These are phyloP conservation scores for Calliopsis andreniformis DNA, from an alignment of 1,140 invertebrate species.

Conservation along the genomic window DNA sequence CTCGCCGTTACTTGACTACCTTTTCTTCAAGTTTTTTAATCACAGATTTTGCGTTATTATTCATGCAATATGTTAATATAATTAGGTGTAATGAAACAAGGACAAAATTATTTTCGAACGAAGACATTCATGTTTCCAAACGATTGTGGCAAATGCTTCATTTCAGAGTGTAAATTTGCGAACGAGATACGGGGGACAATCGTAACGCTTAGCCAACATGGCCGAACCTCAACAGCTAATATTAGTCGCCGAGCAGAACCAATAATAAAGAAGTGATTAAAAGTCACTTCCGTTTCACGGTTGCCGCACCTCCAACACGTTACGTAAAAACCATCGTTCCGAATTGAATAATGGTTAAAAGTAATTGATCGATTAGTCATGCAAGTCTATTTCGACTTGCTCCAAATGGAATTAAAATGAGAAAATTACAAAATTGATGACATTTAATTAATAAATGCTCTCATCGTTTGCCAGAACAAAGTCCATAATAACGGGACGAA, in stretches of 20 bases:
- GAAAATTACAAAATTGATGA: no score
- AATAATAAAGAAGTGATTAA: conserved; percentile 54
- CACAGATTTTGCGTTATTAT: no score
- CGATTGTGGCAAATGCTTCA: conserved; percentile 6
- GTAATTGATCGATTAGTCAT: neutral
- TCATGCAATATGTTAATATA: no score
- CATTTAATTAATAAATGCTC: no score
- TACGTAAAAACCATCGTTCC: conserved; percentile 25
- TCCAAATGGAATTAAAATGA: no score
- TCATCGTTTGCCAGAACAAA: no score
- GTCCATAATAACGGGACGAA: no score
- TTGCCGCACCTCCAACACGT: conserved; percentile 32
- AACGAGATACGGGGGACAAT: conserved; percentile 10
- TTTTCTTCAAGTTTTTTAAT: no score
- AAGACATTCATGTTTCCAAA: no score
- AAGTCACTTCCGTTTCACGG: conserved; percentile 32
- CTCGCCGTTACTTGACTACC: no score
- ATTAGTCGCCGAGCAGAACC: conserved; percentile 46
- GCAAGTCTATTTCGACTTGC: neutral
- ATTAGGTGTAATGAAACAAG: no score
- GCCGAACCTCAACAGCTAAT: conserved; percentile 51
- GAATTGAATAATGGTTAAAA: conserved; percentile 19
- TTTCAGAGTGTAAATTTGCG: neutral
- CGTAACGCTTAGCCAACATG: conserved; percentile 38
- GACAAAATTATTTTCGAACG: no score